Percentiles rank a stretch among this genome's conserved stretches.
Conservation (phyloP, 1,140 invertebrate genomes). For the Scaptomyza graminum region DNA sequence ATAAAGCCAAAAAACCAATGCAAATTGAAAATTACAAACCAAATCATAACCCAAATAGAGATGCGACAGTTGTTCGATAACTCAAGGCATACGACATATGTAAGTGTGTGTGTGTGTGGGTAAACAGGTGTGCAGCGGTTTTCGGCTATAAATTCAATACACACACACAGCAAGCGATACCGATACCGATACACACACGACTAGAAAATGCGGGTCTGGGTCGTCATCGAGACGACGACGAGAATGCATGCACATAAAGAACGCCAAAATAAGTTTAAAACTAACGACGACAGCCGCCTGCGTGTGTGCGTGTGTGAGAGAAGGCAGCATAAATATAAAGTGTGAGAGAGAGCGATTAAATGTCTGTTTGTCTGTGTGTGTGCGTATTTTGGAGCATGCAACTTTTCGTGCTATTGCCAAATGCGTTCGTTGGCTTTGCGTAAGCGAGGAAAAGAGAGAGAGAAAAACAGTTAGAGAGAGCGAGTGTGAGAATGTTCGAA, state of each 20-base stretch:
- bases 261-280: constrained; percentile 80
- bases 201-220: constrained; percentile 76
- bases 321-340: constrained; percentile 28
- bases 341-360: constrained; percentile 33
- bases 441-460: constrained; percentile 27
- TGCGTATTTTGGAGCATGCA: constrained; percentile 74
- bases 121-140: constrained; percentile 35
- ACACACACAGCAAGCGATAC: constrained; percentile 19
- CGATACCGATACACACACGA: constrained; percentile 33
- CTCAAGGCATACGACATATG: constrained; percentile 17
- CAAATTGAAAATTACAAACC: too few relatives aligned
- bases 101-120: constrained; percentile 6
- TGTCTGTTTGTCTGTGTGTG: constrained; percentile 28
- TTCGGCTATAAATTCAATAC: constrained; percentile 27
- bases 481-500: constrained; percentile 37
- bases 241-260: constrained; percentile 78
- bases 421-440: constrained; percentile 57
- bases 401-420: constrained; percentile 69
- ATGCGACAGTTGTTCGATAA: background rate
- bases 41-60: constrained; percentile 37
- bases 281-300: constrained; percentile 59
- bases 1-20: constrained; percentile 10
- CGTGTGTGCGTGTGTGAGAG: constrained; percentile 41
- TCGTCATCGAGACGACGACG: constrained; percentile 72
- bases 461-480: constrained; percentile 24